Evolutionary conservation across 2,797 vertebrate genomes (phyloP), one percentile per base, ranked within the genome.

Genomic region (Premnoplex brunnescens): DNA sequence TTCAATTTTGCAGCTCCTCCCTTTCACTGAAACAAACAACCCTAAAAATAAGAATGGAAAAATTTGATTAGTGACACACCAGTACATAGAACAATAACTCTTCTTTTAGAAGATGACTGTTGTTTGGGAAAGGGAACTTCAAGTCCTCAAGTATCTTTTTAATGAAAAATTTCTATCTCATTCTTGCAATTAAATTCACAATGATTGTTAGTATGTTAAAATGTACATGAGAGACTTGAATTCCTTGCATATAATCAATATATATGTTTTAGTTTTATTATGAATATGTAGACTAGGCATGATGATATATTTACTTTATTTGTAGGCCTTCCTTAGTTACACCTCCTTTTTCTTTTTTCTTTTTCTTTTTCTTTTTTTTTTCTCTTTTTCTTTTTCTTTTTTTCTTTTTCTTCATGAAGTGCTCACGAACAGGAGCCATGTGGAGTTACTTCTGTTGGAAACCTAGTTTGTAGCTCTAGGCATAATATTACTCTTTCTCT

Each of bases 271-370:
- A 27, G 21, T 41, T 87, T 91, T 41, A 36, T 16, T 41, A 44
- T 36, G 30, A 21, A 44, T 51, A 62, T 15, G 15, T 76, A 44
- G 10, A 27, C 8, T 74, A 75, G 8, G 8, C 7, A 49, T 56
- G 44, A 28, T 14, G 1, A 48, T 36, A 32, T 15, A 32, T 49
- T 66, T 49, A 36, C 17, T 73, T n/a, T 5, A 48, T 32, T 85
- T 66, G 51, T 59, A 74, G 37, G 5, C 1, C 1, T 67, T 84
- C 55, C 16, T 90, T 66, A 27, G 30, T 49, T 56, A 14, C 2
- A n/a, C 0, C 1, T 49, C 2, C 1, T 13, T 52, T 21, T 6
- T 2, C 10, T 8, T 3, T 34, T 12, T 20, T 6, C 2, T 26
- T 6, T 4, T n/a, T 14, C 20, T 44, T 5, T 7, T 43, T 22